Evolutionary conservation across 2,888 invertebrate genomes (phyloP).

Genomic region (Napeogenes inachia): DNA sequence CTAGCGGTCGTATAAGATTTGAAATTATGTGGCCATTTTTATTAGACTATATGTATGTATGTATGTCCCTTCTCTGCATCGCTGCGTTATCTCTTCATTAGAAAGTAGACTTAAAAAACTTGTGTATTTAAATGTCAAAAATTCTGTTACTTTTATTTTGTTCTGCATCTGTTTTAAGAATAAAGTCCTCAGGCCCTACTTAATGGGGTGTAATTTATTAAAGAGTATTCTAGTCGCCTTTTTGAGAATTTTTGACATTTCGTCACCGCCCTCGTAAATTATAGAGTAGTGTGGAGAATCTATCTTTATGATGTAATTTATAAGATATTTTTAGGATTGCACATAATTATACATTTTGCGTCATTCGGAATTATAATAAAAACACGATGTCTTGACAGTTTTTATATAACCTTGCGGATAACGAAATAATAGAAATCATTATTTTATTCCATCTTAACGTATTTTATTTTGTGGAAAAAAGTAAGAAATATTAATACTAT

Average conservation of each 20-base stretch:
- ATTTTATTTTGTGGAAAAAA: too few species aligned
- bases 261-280: slow-evolving; percentile 57
- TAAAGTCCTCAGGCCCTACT: slow-evolving; percentile 19
- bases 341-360: not conserved
- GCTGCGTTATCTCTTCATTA: slow-evolving; percentile 32
- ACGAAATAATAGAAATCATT: not conserved
- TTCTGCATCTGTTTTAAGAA: not conserved
- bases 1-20: slow-evolving; percentile 55
- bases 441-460: not conserved
- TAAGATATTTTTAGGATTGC: slow-evolving; percentile 4
- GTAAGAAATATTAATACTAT: too few species aligned
- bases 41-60: slow-evolving; percentile 32
- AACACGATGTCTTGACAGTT: not conserved
- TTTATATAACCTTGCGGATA: not conserved
- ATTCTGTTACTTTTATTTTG: slow-evolving; percentile 10
- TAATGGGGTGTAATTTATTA: slow-evolving; percentile 24
- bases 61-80: slow-evolving; percentile 34
- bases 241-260: slow-evolving; percentile 69
- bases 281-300: slow-evolving; percentile 12
- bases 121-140: slow-evolving; percentile 9
- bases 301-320: slow-evolving; percentile 7
- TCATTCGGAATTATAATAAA: not conserved
- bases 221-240: slow-evolving; percentile 54
- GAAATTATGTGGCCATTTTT: slow-evolving; percentile 37
- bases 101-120: slow-evolving; percentile 27